Conservation (phyloP, 2,113 vertebrate genomes). For the Typhlomys cinereus region DNA sequence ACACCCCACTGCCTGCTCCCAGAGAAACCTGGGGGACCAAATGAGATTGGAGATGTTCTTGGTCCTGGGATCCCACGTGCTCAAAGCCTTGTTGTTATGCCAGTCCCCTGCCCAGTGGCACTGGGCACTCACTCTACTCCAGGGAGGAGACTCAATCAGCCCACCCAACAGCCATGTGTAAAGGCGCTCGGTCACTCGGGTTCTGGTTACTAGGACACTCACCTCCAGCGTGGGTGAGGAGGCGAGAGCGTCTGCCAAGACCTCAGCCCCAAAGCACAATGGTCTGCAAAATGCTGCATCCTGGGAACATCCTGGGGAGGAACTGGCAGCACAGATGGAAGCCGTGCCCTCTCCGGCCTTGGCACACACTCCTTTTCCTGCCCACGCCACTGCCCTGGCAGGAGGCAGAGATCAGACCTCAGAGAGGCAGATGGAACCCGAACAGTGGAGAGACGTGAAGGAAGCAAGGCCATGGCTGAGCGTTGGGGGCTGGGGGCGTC, state of each 20-base stretch:
- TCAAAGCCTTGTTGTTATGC: background rate
- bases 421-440: background rate
- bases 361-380: background rate
- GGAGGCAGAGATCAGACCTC: accelerated
- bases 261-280: background rate
- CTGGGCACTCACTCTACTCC: background rate
- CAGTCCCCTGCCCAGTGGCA: background rate
- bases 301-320: background rate
- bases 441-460: accelerated
- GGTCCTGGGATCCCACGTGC: background rate
- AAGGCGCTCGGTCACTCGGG: background rate
- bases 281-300: background rate
- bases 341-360: accelerated
- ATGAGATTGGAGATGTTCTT: background rate
- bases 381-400: accelerated
- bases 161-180: background rate
- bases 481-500: background rate
- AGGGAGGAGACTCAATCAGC: background rate
- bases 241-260: accelerated
- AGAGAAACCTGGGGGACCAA: background rate
- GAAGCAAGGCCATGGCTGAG: background rate
- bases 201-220: background rate
- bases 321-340: too few species aligned
- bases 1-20: background rate
- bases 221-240: background rate